Base-by-base conservation (phyloP, 2,797 vertebrate species). In the Simalia tracyae region DNA sequence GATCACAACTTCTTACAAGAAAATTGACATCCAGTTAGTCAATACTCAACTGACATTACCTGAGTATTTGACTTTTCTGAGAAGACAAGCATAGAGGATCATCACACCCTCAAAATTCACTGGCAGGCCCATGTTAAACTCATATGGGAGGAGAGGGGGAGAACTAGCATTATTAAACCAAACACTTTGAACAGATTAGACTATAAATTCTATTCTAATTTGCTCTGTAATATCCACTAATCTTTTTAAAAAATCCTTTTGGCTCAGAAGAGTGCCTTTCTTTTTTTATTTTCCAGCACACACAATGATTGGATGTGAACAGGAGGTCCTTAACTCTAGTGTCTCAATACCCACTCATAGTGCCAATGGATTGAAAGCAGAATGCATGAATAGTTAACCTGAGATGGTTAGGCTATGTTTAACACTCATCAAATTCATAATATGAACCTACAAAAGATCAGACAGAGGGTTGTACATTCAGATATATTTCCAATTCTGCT, bases 341-440 rank as follows among this genome's bases (percentile, higher is more conserved):
- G 86, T 86, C 76, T 87, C 84, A 8, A 61, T 6, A 91, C 1
- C 1, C 86, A 93, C 90, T 87, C 91, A 50, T 59, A 50, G 59
- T 22, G 28, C 0, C 0, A 12, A 11, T n/a, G 0, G 1, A 8
- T 1, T 89, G 42, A 89, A 0, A 54, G 64, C 0, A 42, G 61
- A 87, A 9, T 9, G 5, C 26, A 12, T 57, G 15, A 9, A 42
- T 50, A 91, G 93, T 88, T 56, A 88, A 87, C 89, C 28, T 50
- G 68, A 84, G 19, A 91, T 93, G 28, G 17, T n/a, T 57, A 36
- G 59, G 42, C 60, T 91, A 93, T 93, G 59, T 93, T 92, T 90
- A 95, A 92, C 63, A 93, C 54, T 19, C 89, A 54, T 91, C 46
- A 24, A 89, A 94, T n/a, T 87, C 84, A 59, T 59, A 81, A 2